Evolutionary conservation across 92 coral and sea anemone species (phyloP), one percentile per base, ranked within the genome.

Genomic region (Heteractis magnifica): DNA sequence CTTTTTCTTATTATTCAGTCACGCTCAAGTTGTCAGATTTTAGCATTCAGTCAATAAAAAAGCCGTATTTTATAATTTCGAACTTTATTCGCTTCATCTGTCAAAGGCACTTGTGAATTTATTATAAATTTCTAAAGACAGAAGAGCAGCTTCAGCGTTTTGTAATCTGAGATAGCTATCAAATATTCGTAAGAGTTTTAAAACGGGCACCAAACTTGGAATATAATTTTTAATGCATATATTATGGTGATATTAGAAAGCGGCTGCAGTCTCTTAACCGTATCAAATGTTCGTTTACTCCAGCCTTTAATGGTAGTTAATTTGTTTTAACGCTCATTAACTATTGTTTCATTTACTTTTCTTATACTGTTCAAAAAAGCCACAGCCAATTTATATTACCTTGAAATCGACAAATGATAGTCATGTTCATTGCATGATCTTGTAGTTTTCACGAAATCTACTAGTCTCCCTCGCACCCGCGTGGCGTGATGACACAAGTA

Each of bases 271-370:
- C 51, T 48, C 21, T 6, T 15, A 15, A 79, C 84, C 84, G 84
- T 70, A 71, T 81, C 77, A 16, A 7, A 64, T 48, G 73, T 26
- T 68, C 73, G 10, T 68, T 68, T 8, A 60, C 70, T 13, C 49
- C 71, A 18, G 58, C 83, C 84, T 34, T 81, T 81, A 65, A 81
- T 65, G 84, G 83, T 20, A 62, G 75, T 79, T 34, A 59, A 60
- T 6, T 48, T 12, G 51, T 12, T 48, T 12, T 21, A 19, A 21
- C 44, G 11, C 83, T 59, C 83, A 79, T 64, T 79, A 79, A 48
- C 41, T 64, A 14, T 21, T 59, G 58, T 49, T 26, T 44, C 71
- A 6, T 79, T 58, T 14, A 49, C 56, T 58, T 8, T 8, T 79
- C 60, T 18, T 6, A 49, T 5, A 58, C 13, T 59, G 23, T 23